Conservation (phyloP, 2,888 invertebrate genomes). For the Eledone cirrhosa region DNA sequence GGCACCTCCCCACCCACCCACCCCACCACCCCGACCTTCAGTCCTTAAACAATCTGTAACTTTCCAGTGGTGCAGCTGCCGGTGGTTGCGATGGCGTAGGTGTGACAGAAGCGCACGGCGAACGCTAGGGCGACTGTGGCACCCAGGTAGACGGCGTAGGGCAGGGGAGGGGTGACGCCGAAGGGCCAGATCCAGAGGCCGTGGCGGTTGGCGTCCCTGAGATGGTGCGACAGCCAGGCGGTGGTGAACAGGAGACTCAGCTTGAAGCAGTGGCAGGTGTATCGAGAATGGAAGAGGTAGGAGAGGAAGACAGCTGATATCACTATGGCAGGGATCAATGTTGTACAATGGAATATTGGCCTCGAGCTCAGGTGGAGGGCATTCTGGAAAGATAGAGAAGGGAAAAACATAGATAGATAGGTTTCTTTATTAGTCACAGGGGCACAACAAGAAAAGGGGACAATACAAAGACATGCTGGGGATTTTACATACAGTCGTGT, state of each 20-base stretch:
- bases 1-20: too few relatives aligned
- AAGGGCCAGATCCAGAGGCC: slow-evolving; percentile 78
- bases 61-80: too few relatives aligned
- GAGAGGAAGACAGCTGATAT: slow-evolving; percentile 59
- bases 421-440: too few relatives aligned
- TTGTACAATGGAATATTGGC: slow-evolving; percentile 78
- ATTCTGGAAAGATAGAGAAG: slow-evolving; percentile 70
- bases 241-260: slow-evolving; percentile 72
- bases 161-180: slow-evolving; percentile 66
- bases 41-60: too few relatives aligned
- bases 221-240: slow-evolving; percentile 78
- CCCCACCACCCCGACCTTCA: too few relatives aligned
- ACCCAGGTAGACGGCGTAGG: slow-evolving; percentile 43
- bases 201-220: slow-evolving; percentile 76
- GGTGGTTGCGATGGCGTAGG: too few relatives aligned
- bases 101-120: slow-evolving; percentile 28
- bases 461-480: too few relatives aligned
- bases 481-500: too few relatives aligned
- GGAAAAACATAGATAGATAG: neutral
- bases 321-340: slow-evolving; percentile 70
- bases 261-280: slow-evolving; percentile 51
- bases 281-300: slow-evolving; percentile 26
- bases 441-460: too few relatives aligned
- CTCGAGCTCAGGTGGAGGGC: slow-evolving; percentile 73
- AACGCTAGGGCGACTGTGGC: slow-evolving; percentile 44